Evolutionary conservation across 92 coral and sea anemone genomes (phyloP).

Genomic region (Actinostola sp.): DNA sequence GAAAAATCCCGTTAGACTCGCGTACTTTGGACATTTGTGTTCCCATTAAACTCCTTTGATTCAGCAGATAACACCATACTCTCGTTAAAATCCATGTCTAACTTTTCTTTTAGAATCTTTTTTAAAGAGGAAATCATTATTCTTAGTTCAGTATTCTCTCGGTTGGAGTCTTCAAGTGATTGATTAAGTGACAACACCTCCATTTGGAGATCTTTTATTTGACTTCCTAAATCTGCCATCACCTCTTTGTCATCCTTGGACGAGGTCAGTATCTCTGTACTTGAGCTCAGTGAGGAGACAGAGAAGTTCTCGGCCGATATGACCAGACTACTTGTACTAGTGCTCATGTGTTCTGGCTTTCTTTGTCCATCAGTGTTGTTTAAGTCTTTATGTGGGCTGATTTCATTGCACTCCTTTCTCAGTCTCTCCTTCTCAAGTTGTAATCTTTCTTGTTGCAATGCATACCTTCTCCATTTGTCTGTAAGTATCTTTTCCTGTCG

Average conservation of each 20-base stretch:
- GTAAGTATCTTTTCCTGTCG: conserved; percentile 82
- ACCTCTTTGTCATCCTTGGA: conserved; percentile 60
- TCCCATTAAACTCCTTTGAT: not conserved
- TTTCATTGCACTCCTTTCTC: conserved; percentile 43
- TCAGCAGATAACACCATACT: conserved; percentile 9
- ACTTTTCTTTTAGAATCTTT: conserved; percentile 52
- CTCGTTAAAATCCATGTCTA: conserved; percentile 64
- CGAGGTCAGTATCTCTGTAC: conserved; percentile 59
- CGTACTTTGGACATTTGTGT: no score
- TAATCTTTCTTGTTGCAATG: conserved; percentile 46
- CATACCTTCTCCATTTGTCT: conserved; percentile 72
- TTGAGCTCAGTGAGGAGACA: conserved; percentile 80
- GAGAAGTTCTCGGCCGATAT: conserved; percentile 89
- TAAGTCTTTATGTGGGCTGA: conserved; percentile 8
- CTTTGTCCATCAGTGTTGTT: conserved; percentile 24
- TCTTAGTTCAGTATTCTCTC: conserved; percentile 81
- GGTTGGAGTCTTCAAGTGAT: conserved; percentile 88
- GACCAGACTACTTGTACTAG: conserved; percentile 65
- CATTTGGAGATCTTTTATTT: conserved; percentile 83
- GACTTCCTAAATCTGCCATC: conserved; percentile 39
- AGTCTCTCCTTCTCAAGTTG: conserved; percentile 42
- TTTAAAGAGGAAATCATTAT: conserved; percentile 62
- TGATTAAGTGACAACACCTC: conserved; percentile 90
- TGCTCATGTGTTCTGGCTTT: conserved; percentile 23
- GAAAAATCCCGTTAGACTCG: no score